phyloP scores from a whole-genome alignment of 2,113 vertebrate species.

The Machaerirhynchus nigripectus region DNA sequence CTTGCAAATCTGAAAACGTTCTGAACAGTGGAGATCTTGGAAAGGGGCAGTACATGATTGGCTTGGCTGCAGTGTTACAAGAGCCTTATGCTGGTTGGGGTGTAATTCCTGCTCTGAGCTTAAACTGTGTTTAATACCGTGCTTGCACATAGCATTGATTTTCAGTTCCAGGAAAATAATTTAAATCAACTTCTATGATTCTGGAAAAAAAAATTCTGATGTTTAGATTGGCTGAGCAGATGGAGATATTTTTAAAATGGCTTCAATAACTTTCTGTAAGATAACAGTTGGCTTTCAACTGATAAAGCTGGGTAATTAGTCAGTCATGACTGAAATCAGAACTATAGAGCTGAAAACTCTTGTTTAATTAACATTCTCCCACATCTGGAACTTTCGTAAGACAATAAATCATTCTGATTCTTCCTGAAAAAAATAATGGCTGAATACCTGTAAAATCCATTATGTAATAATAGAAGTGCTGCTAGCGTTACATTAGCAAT shows the following conservation, averaged over 20 bases:
- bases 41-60: background rate
- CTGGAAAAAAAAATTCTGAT: background rate
- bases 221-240: slow-evolving; percentile 17
- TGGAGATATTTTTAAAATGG: background rate
- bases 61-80: background rate
- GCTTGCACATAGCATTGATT: background rate
- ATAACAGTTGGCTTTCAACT: slow-evolving; percentile 12
- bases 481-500: background rate
- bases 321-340: background rate
- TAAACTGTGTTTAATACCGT: background rate
- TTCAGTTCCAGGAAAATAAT: background rate
- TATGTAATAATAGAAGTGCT: background rate
- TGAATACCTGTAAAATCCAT: background rate
- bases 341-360: background rate
- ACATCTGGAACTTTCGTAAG: background rate
- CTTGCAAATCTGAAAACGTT: background rate
- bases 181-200: background rate
- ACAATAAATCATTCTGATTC: background rate
- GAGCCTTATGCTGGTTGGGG: background rate
- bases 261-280: background rate
- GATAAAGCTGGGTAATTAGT: background rate
- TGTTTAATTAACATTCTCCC: background rate
- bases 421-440: background rate
- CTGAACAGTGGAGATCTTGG: background rate
- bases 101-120: background rate